Conservation (phyloP, 2,888 invertebrate species). For the Andricus quercusramuli region DNA sequence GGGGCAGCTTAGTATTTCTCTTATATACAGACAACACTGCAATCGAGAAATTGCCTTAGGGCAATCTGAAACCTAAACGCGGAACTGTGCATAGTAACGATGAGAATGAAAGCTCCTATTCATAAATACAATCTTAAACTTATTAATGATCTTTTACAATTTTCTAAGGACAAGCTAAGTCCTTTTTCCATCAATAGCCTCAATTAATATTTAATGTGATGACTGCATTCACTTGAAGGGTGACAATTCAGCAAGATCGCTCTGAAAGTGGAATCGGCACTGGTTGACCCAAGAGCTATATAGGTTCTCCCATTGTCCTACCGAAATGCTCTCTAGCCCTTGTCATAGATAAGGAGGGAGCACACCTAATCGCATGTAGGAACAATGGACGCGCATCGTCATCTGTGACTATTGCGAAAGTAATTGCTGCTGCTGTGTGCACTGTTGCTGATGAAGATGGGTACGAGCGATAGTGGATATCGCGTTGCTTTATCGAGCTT, state of each 20-base stretch:
- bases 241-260: neutral
- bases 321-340: slow-evolving; percentile 44
- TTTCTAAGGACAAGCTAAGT: neutral
- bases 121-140: too few species aligned
- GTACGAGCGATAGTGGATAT: slow-evolving; percentile 50
- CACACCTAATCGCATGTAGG: slow-evolving; percentile 72
- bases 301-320: slow-evolving; percentile 51
- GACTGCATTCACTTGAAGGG: neutral
- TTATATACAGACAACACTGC: too few species aligned
- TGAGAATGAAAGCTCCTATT: too few species aligned
- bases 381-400: slow-evolving; percentile 74
- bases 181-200: neutral
- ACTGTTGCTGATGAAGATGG: slow-evolving; percentile 55
- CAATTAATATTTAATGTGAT: neutral
- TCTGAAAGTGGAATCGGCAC: neutral
- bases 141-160: too few species aligned
- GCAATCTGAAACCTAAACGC: too few species aligned
- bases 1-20: too few species aligned
- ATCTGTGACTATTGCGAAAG: slow-evolving; percentile 74
- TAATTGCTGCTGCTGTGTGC: slow-evolving; percentile 67
- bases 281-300: slow-evolving; percentile 10
- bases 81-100: too few species aligned
- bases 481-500: slow-evolving; percentile 38
- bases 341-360: slow-evolving; percentile 63
- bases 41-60: too few species aligned